A percentile compares a stretch with the other conserved stretches of the same genome.
These are phyloP conservation scores for Temnothorax nylanderi DNA, from an alignment of 1,140 invertebrate genomes.

Conservation along the genomic window DNA sequence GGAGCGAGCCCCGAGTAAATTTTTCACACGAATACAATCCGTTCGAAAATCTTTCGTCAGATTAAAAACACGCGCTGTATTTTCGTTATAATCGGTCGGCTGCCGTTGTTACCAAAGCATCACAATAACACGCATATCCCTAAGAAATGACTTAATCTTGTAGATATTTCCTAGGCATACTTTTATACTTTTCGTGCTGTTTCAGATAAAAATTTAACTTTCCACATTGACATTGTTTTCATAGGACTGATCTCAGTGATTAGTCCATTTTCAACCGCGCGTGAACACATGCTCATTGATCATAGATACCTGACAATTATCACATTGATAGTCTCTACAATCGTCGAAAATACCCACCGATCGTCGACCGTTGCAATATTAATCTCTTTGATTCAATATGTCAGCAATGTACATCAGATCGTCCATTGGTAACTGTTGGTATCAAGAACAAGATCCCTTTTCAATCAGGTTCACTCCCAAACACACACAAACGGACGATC, in stretches of 20 bases:
- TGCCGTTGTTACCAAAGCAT: neutral
- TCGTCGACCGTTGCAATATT: constrained; percentile 13
- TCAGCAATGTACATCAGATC: neutral
- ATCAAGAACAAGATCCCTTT: neutral
- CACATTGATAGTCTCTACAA: constrained; percentile 12
- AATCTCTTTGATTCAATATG: neutral
- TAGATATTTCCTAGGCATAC: neutral
- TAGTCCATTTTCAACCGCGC: neutral
- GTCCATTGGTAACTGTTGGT: constrained; percentile 27
- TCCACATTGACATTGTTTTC: neutral
- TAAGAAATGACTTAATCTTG: neutral
- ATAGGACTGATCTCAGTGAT: neutral
- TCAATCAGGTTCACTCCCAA: neutral
- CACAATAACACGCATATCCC: neutral
- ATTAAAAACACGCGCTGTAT: neutral
- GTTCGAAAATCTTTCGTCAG: neutral
- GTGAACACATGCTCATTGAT: constrained; percentile 8
- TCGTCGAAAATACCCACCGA: constrained; percentile 33
- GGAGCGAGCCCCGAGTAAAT: neutral
- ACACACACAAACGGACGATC: constrained; percentile 26
- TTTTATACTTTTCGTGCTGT: neutral
- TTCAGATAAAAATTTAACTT: neutral
- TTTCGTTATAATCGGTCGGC: neutral
- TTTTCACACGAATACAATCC: neutral
- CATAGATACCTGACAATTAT: constrained; percentile 23